Evolutionary conservation across 1,140 invertebrate species (phyloP).

Genomic region (Penaeus vannamei): DNA sequence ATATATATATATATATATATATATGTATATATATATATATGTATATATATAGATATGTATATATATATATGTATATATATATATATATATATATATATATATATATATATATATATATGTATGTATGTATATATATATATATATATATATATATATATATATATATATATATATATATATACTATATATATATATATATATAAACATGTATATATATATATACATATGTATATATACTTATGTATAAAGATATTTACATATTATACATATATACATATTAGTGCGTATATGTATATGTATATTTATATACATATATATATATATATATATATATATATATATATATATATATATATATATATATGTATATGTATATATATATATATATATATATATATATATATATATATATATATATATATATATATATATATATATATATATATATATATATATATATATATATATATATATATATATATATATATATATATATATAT

Average conservation of each 20-base stretch:
- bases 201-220: too few relatives aligned
- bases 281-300: slow-evolving; percentile 38
- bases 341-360: slow-evolving; percentile 38
- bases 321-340: slow-evolving; percentile 41
- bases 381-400: slow-evolving; percentile 23
- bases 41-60: too few relatives aligned
- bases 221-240: slow-evolving; percentile 4
- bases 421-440: slow-evolving; percentile 31
- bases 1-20: too few relatives aligned
- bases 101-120: too few relatives aligned
- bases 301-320: slow-evolving; percentile 35
- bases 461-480: slow-evolving; percentile 31
- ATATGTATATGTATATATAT: slow-evolving; percentile 23
- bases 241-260: neutral
- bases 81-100: too few relatives aligned
- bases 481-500: slow-evolving; percentile 23
- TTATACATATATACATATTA: slow-evolving; percentile 12
- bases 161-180: too few relatives aligned
- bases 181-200: too few relatives aligned
- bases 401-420: slow-evolving; percentile 35
- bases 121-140: too few relatives aligned
- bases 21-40: too few relatives aligned
- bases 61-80: too few relatives aligned
- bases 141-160: too few relatives aligned
- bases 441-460: slow-evolving; percentile 22